phyloP scores from a whole-genome alignment of 1,140 invertebrate species.

The Aphelinus atriplicis region DNA sequence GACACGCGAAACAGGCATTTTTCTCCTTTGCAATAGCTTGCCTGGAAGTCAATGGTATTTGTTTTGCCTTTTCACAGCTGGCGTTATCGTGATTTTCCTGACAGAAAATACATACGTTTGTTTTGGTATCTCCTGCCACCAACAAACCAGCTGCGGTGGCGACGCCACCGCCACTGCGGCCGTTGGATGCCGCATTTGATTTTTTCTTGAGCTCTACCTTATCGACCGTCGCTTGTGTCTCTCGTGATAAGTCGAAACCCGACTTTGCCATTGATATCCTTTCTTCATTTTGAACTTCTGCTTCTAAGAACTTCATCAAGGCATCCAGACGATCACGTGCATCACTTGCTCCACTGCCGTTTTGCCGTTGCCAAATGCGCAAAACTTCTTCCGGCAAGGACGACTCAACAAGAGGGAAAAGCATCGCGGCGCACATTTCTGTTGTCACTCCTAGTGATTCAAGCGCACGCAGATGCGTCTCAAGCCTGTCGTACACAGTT shows the following conservation, averaged over 20 bases:
- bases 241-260: too few species aligned
- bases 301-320: slow-evolving; percentile 47
- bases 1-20: slow-evolving; percentile 35
- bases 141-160: neutral
- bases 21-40: slow-evolving; percentile 32
- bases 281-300: slow-evolving; percentile 46
- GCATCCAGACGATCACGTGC: neutral
- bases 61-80: slow-evolving; percentile 36
- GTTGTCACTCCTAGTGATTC: slow-evolving; percentile 48
- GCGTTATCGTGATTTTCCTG: neutral
- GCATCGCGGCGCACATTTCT: slow-evolving; percentile 48
- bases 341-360: neutral
- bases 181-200: too few species aligned
- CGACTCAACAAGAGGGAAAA: slow-evolving; percentile 54
- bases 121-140: neutral
- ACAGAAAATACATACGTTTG: neutral
- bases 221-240: slow-evolving; percentile 12
- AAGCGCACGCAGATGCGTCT: slow-evolving; percentile 48
- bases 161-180: too few species aligned
- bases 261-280: slow-evolving; percentile 38
- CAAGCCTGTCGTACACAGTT: slow-evolving; percentile 47
- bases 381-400: slow-evolving; percentile 52
- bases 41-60: slow-evolving; percentile 28
- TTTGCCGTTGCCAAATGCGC: slow-evolving; percentile 43
- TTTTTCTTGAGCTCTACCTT: slow-evolving; percentile 5